These are phyloP conservation scores for Crax fasciolata DNA, from an alignment of 2,797 vertebrate genomes.

Conservation along the genomic window DNA sequence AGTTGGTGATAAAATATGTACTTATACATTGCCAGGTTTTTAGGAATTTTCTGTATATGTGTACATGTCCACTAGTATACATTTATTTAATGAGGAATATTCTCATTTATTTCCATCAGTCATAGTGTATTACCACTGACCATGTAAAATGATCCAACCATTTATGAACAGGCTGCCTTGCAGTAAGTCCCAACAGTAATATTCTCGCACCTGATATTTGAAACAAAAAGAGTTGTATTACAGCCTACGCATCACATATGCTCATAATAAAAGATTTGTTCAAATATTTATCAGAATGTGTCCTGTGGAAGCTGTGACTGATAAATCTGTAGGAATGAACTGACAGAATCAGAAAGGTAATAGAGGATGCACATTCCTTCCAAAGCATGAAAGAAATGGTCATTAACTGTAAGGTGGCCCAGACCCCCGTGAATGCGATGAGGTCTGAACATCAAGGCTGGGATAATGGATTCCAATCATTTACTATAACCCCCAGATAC, in stretches of 20 bases:
- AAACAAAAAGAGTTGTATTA: neutral
- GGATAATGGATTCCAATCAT: neutral
- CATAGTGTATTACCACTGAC: neutral
- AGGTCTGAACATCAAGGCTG: neutral
- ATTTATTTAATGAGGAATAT: neutral
- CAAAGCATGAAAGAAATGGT: neutral
- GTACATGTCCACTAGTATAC: accelerated
- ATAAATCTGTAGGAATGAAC: neutral
- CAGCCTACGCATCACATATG: neutral
- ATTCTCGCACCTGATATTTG: accelerated
- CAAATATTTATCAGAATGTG: neutral
- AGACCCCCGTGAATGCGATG: neutral
- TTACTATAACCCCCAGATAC: neutral
- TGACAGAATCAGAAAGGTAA: neutral
- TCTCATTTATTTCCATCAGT: neutral
- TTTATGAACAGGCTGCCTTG: neutral
- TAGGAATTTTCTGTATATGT: neutral
- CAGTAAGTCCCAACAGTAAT: neutral
- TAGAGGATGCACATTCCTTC: neutral
- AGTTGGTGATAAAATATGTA: neutral
- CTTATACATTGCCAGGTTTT: neutral
- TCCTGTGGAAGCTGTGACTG: neutral
- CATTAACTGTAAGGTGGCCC: neutral
- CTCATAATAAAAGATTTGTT: neutral
- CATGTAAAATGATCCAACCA: neutral